Percentiles rank a stretch among this genome's conserved stretches.
phyloP scores from a whole-genome alignment of 2,888 invertebrate species.

The Cataglyphis livida region DNA sequence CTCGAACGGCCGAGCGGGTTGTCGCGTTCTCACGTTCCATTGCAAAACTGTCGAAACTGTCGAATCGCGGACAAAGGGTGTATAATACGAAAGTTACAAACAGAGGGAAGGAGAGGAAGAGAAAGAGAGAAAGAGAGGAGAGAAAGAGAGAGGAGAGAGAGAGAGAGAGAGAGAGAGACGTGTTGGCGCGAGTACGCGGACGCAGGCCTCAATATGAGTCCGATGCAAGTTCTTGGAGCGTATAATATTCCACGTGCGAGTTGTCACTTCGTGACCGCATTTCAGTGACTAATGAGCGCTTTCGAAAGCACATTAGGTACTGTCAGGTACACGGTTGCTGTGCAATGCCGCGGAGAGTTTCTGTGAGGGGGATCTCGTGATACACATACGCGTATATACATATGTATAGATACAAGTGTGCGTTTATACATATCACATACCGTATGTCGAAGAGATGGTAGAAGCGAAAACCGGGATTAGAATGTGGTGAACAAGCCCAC shows the following conservation, averaged over 20 bases:
- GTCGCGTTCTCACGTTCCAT: slow-evolving; percentile 79
- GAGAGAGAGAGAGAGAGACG: slow-evolving; percentile 41
- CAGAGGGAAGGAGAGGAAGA: slow-evolving; percentile 60
- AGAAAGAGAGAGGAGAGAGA: slow-evolving; percentile 50
- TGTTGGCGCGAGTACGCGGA: slow-evolving; percentile 50
- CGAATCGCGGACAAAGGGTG: slow-evolving; percentile 82
- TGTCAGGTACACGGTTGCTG: slow-evolving; percentile 72
- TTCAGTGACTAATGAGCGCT: slow-evolving; percentile 83
- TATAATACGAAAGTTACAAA: slow-evolving; percentile 82
- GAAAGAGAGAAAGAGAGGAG: slow-evolving; percentile 48
- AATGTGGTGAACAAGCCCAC: slow-evolving; percentile 1
- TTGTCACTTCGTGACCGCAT: slow-evolving; percentile 82
- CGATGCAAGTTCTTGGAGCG: slow-evolving; percentile 82
- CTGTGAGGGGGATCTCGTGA: slow-evolving; percentile 61
- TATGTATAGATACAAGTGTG: not conserved
- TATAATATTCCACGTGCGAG: slow-evolving; percentile 79
- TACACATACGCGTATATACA: slow-evolving; percentile 38
- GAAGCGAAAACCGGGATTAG: slow-evolving; percentile 43
- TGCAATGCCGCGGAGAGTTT: slow-evolving; percentile 61
- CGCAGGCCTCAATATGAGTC: slow-evolving; percentile 77
- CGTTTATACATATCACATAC: not conserved
- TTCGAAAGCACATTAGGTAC: slow-evolving; percentile 79
- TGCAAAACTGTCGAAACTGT: slow-evolving; percentile 82
- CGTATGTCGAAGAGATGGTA: slow-evolving; percentile 3
- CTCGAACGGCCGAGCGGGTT: slow-evolving; percentile 47